A percentile compares a stretch with the other conserved stretches of the same genome.
phyloP scores from a whole-genome alignment of 2,113 vertebrate species.

The Microcebus lehilahytsara region DNA sequence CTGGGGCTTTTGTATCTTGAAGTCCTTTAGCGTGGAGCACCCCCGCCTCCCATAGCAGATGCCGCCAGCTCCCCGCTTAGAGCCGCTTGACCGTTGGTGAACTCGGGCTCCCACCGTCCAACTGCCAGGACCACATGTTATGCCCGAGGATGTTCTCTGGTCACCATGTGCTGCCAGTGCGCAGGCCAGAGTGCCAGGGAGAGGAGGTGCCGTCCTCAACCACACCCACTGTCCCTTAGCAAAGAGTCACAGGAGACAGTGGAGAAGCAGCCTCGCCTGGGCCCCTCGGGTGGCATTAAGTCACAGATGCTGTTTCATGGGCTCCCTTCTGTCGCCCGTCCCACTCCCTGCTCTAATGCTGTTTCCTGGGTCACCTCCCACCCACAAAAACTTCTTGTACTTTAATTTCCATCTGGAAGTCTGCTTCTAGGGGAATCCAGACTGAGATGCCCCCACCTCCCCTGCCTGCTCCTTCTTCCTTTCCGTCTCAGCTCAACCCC shows the following conservation, averaged over 20 bases:
- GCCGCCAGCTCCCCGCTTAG: accelerated
- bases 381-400: neutral
- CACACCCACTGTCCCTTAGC: neutral
- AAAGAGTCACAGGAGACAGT: accelerated
- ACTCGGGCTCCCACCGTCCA: neutral
- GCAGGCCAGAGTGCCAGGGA: neutral
- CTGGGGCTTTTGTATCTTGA: neutral
- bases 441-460: neutral
- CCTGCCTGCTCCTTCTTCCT: neutral
- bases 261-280: neutral
- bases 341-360: neutral
- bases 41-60: accelerated
- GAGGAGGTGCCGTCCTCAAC: neutral
- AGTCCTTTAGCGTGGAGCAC: accelerated
- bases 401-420: neutral
- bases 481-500: neutral
- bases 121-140: neutral
- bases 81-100: accelerated
- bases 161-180: too few relatives aligned
- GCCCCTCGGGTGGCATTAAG: accelerated
- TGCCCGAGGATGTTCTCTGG: neutral
- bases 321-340: neutral
- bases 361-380: neutral
- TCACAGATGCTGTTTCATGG: accelerated
- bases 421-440: neutral